Base-by-base conservation (phyloP, 1,140 invertebrate species). In the Penaeus japonicus region DNA sequence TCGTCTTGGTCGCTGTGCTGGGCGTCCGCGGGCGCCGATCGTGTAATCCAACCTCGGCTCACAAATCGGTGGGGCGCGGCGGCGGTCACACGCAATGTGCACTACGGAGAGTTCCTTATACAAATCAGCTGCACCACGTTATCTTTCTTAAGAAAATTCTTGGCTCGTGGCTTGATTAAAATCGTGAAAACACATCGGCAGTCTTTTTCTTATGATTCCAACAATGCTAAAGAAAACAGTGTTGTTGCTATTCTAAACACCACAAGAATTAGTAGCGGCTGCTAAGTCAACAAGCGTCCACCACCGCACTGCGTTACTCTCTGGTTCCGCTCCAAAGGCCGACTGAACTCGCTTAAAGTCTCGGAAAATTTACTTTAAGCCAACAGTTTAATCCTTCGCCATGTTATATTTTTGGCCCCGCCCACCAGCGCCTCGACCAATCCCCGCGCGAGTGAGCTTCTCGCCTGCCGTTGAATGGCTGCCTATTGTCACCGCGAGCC, bases 311-410 rank as follows among this genome's bases (percentile, higher is more conserved):
- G 85, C 73, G 80, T 53, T 84, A 89, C 89, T 83, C 84, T 86
- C 89, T 87, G 84, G 81, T 87, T 87, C 85, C 89, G 79, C 80
- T 89, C 89, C 85, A 87, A 87, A 87, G 89, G 89, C 84, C 89
- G 80, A 89, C 89, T 89, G 89, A 89, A 86, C 89, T 87, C 87
- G 89, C 90, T 90, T 90, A 89, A 90, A 90, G 88, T 90, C 87
- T 87, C 84, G 87, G 88, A 90, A 90, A 90, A 90, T 90, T 90
- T 89, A 89, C 90, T 90, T 89, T 90, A 89, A 90, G 89, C 90
- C 90, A 90, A 90, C 89, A 89, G 88, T 89, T 88, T 89, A 90
- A 90, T 89, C 90, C 89, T 86, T 87, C 90, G 85, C 90, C 90
- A 90, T 90, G 85, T 90, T 90, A 81, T 89, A 88, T 75, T 84